Base-by-base conservation (phyloP, 2,888 invertebrate species). In the Gandaritis pyraliata region DNA sequence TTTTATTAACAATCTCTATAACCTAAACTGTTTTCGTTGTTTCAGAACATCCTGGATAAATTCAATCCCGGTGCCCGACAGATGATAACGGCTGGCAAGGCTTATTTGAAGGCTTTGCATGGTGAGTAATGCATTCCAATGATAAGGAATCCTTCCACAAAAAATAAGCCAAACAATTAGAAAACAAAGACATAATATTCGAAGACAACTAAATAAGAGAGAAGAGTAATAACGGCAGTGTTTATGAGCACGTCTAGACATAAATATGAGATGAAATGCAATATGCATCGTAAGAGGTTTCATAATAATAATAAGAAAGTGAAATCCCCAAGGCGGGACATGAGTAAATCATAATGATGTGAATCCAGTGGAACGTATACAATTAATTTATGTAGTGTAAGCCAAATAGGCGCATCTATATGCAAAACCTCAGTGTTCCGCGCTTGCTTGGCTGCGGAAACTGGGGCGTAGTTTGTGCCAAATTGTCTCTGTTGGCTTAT, bases 21-120 rank as follows among this genome's bases (percentile, higher is more conserved):
- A 58, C 47, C 52, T 12, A 10, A 13, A 41, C 50, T 54, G 33
- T 61, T 38, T 67, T 45, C 18, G n/a, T 93, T 93, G 88, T 96
- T 96, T 73, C 95, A 97, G 98, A 98, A 98, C 87, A 97, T 98
- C 89, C 94, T 98, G 94, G 98, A 98, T 87, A 98, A 98, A 93
- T 98, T 98, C 93, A 98, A 98, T 93, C 98, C 98, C 61, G 97
- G 97, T 71, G 97, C 98, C 47, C 94, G 97, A 79, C 98, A 98
- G 92, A 95, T 98, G 94, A 97, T 98, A 89, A 96, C 96, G 76
- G 96, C 98, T 74, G 98, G 98, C 64, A 98, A 98, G 89, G 97
- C 98, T 64, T 98, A 98, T 88, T 94, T 98, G 77, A 98, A 98
- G 90, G 97, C 98, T 76, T 94, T 98, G 81, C 97, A 98, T 90